Base-by-base conservation (phyloP, 1,140 invertebrate species). In the Ditylenchus dipsaci region DNA sequence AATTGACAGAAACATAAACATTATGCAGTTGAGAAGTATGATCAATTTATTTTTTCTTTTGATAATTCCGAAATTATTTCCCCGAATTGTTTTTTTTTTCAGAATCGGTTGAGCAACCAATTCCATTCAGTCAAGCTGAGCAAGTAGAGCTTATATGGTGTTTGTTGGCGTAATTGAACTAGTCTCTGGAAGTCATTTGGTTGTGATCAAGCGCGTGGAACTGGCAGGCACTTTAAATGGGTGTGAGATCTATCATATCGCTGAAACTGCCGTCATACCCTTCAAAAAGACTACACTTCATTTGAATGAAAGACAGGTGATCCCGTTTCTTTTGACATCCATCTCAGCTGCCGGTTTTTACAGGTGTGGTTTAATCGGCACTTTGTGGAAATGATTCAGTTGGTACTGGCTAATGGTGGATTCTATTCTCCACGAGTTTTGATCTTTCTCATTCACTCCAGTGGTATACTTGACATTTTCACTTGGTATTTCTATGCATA, bases 371-470 rank as follows among this genome's bases (percentile, higher is more conserved):
- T 72, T 83, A 92, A 95, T 83, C 87, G 86, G 47, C 86, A 85
- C 15, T 95, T 93, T 81, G 81, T 92, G 64, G 86, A 87, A 0
- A 91, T 96, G 90, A 78, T 95, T 1, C 89, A 90, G 43, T 69
- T 62, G 59, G 88, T 91, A 0, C 84, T 96, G 62, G 88, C 88
- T 57, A 90, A 89, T 13, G 90, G 91, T 9, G 88, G 88, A 72
- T 91, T 92, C 73, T 95, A 95, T 95, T 91, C 85, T 95, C 92
- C 33, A 90, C 93, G 69, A 89, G 90, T 0, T 95, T 93, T 81
- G 94, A 98, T 85, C 82, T 98, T 21, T 95, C 91, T 42, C 92
- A 95, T 82, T 89, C 91, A 0, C 85, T 95, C 77, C 95, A 97
- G 83, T 86, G 91, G 60, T 85, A 38, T n/a, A 11, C 11, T 38